Evolutionary conservation across 2,113 vertebrate genomes (phyloP).

Genomic region (Platysternon megacephalum): DNA sequence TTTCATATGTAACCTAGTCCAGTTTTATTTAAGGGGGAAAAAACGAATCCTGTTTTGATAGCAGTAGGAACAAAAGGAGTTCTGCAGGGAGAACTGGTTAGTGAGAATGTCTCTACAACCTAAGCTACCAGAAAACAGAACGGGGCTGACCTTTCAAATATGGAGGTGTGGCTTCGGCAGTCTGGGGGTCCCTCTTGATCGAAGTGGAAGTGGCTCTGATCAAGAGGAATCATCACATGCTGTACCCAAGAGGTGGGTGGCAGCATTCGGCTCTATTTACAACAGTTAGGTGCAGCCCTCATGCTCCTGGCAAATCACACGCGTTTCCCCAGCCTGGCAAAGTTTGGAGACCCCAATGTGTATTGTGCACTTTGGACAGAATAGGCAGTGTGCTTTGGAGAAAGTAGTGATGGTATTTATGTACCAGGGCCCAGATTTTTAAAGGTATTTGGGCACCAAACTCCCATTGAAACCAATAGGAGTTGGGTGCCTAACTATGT

Average conservation of each 20-base stretch:
- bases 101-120: neutral
- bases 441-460: neutral
- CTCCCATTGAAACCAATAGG: neutral
- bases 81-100: neutral
- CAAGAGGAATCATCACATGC: neutral
- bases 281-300: neutral
- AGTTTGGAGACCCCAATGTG: neutral
- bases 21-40: slow-evolving; percentile 64
- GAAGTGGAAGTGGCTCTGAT: neutral
- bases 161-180: neutral
- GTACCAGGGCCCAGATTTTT: neutral
- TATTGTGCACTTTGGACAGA: neutral
- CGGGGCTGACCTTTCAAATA: accelerated
- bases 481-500: neutral
- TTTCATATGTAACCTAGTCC: slow-evolving; percentile 29
- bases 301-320: neutral
- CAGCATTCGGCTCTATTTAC: neutral
- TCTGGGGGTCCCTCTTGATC: neutral
- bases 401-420: neutral
- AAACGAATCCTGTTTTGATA: slow-evolving; percentile 54
- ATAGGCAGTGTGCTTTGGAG: neutral
- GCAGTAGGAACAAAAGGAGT: neutral
- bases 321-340: neutral
- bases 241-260: neutral
- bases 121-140: neutral